phyloP scores from a whole-genome alignment of 2,888 invertebrate species.

The Camponotus fellah region DNA sequence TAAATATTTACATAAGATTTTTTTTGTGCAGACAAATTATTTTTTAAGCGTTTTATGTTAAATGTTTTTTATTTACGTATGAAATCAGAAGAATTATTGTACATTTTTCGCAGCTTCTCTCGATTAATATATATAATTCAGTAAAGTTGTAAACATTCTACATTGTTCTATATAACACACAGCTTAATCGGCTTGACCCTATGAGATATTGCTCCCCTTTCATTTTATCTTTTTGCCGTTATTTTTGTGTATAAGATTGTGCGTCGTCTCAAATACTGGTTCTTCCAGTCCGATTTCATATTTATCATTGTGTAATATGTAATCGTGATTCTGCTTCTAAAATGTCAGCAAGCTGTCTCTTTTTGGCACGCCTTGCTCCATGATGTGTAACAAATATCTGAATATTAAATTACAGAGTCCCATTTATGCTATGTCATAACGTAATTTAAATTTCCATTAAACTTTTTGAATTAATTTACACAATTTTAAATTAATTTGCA shows the following conservation, averaged over 20 bases:
- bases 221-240: not conserved
- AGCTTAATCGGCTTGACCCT: conserved; percentile 1
- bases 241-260: conserved; percentile 35
- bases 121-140: conserved; percentile 14
- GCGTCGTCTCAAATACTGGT: conserved; percentile 61
- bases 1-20: not conserved
- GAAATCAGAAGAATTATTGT: not conserved
- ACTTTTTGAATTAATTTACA: not conserved
- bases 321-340: conserved; percentile 61
- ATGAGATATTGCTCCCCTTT: not conserved
- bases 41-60: not conserved
- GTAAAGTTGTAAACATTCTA: not conserved
- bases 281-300: conserved; percentile 70
- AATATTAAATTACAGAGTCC: conserved; percentile 53
- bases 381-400: conserved; percentile 41
- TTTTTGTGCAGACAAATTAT: not conserved
- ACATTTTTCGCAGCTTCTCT: not conserved
- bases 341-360: conserved; percentile 62
- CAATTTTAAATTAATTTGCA: not conserved
- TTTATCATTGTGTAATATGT: conserved; percentile 61
- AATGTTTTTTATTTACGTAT: not conserved
- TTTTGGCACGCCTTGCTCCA: conserved; percentile 46
- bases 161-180: conserved; percentile 1
- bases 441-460: not conserved
- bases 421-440: not conserved